phyloP scores from a whole-genome alignment of 2,113 vertebrate genomes.

The Nesogale talazaci region DNA sequence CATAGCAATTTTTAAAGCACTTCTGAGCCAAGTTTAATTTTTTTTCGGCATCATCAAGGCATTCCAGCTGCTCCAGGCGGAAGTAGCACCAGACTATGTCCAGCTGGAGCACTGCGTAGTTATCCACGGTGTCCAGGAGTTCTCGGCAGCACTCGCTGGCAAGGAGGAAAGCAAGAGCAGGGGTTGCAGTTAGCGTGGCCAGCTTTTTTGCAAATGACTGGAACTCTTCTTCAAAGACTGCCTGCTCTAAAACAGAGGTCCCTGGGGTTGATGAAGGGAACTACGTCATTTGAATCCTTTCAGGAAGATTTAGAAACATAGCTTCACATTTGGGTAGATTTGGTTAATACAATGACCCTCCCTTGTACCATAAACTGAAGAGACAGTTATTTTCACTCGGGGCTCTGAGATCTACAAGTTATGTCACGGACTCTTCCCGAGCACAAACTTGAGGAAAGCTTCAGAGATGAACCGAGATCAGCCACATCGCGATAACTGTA shows the following conservation, averaged over 20 bases:
- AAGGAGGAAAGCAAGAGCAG: not conserved
- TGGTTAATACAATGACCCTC: not conserved
- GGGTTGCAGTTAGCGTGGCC: not conserved
- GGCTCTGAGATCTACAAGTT: not conserved
- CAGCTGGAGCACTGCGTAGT: slow-evolving; percentile 96
- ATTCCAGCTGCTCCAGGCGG: slow-evolving; percentile 90
- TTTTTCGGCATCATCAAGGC: slow-evolving; percentile 90
- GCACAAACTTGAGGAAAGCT: not conserved
- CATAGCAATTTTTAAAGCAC: slow-evolving; percentile 94
- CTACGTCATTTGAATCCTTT: not conserved
- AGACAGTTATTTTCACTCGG: not conserved
- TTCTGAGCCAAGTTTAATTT: slow-evolving; percentile 91
- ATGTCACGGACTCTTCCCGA: not conserved
- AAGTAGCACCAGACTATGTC: slow-evolving; percentile 97
- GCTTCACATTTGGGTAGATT: no score
- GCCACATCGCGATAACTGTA: not conserved
- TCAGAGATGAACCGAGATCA: not conserved
- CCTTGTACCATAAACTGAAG: not conserved
- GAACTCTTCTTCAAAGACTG: not conserved
- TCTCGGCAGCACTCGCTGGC: slow-evolving; percentile 90
- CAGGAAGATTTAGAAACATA: not conserved
- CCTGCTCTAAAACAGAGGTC: not conserved
- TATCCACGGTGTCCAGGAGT: slow-evolving; percentile 93
- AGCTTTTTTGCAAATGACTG: not conserved
- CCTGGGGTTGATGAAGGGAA: not conserved